Conservation (phyloP, 1,140 invertebrate species). For the Aphis craccivora region DNA sequence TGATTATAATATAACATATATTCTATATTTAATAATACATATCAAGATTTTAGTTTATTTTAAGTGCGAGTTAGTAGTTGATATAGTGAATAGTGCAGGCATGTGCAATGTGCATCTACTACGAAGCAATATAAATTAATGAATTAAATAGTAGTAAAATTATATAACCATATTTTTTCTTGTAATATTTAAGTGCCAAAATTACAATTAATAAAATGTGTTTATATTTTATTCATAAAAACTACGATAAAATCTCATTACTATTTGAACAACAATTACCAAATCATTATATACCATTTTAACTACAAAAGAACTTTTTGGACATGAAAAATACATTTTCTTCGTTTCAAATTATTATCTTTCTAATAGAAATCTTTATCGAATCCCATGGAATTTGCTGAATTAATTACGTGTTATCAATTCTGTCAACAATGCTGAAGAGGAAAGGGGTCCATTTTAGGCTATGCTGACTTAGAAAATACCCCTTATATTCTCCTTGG, state of each 20-base stretch:
- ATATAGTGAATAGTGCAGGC: background rate
- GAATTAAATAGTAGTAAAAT: background rate
- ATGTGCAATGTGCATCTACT: background rate
- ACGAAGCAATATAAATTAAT: background rate
- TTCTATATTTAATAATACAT: background rate
- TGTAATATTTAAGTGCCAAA: background rate
- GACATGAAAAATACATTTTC: background rate
- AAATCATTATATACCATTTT: background rate
- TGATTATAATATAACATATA: background rate
- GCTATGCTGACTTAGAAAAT: background rate
- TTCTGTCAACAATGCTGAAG: slow-evolving; percentile 3
- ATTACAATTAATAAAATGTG: background rate
- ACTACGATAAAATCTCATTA: background rate
- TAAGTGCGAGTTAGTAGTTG: background rate
- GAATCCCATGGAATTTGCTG: slow-evolving; percentile 16
- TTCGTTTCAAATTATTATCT: background rate
- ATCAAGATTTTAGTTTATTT: background rate
- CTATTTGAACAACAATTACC: background rate
- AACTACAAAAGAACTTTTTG: background rate
- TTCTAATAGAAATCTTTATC: background rate
- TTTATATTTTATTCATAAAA: background rate
- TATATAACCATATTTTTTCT: background rate
- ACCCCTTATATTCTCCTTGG: background rate
- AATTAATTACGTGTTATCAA: slow-evolving; percentile 37
- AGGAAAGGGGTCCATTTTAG: background rate